phyloP scores from a whole-genome alignment of 2,888 invertebrate genomes.

The Elysia crispata region DNA sequence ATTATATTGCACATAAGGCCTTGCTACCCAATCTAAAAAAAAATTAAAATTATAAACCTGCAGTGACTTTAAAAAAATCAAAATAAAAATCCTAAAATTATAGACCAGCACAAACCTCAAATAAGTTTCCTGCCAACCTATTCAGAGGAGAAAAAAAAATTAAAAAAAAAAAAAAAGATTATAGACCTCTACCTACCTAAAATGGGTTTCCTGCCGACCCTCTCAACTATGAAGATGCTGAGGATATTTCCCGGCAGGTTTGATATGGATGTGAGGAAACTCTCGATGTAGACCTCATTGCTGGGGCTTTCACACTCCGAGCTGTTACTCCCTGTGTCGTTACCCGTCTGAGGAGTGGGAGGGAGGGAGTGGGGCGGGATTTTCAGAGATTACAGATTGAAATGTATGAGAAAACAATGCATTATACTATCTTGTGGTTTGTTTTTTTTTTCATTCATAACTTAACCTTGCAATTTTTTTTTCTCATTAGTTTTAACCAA shows the following conservation, averaged over 20 bases:
- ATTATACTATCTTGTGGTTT: too few species aligned
- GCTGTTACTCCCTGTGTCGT: slow-evolving; percentile 32
- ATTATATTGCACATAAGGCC: too few species aligned
- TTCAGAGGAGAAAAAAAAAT: slow-evolving; percentile 61
- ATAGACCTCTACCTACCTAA: slow-evolving; percentile 49
- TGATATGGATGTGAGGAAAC: slow-evolving; percentile 74
- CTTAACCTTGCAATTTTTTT: too few species aligned
- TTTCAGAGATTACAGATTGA: too few species aligned
- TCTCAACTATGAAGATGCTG: slow-evolving; percentile 75
- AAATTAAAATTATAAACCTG: too few species aligned
- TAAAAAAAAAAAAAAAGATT: not conserved
- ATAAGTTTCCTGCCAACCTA: slow-evolving; percentile 72
- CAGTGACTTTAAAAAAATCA: not conserved
- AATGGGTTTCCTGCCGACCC: slow-evolving; percentile 73
- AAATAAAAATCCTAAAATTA: not conserved
- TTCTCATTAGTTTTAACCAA: too few species aligned
- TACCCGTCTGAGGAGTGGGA: slow-evolving; percentile 18
- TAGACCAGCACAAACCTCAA: slow-evolving; percentile 50
- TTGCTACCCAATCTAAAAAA: too few species aligned
- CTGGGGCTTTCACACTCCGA: slow-evolving; percentile 52
- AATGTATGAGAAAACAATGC: too few species aligned
- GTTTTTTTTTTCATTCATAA: too few species aligned
- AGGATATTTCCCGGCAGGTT: slow-evolving; percentile 76
- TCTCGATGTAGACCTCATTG: slow-evolving; percentile 70
- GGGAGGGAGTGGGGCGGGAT: too few species aligned